Percentiles rank a stretch among this genome's conserved stretches.
phyloP scores from a whole-genome alignment of 64 coral and sea anemone species.

The Pocillopora damicornis region DNA sequence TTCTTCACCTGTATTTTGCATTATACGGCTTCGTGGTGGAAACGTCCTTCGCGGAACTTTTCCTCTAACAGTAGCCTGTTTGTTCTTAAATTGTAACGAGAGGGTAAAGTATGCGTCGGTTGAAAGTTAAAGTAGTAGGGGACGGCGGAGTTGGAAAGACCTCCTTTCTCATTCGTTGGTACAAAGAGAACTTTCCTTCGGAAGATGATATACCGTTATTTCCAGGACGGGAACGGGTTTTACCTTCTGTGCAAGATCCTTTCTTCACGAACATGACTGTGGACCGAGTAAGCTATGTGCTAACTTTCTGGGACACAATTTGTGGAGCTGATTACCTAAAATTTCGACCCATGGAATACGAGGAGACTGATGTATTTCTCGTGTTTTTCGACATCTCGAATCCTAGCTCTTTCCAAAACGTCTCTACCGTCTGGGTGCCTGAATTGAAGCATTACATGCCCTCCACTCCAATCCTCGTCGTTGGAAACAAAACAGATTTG shows the following conservation, averaged over 20 bases:
- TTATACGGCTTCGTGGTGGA: background rate
- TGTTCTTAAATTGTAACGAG: too few species aligned
- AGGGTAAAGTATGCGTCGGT: constrained; percentile 18
- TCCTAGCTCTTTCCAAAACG: constrained; percentile 66
- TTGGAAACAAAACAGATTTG: constrained; percentile 85
- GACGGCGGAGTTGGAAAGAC: constrained; percentile 55
- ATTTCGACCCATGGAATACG: constrained; percentile 67
- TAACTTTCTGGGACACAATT: constrained; percentile 61
- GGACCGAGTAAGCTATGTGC: constrained; percentile 27
- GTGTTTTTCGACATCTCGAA: constrained; percentile 76
- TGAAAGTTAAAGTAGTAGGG: constrained; percentile 67
- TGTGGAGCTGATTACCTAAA: constrained; percentile 39
- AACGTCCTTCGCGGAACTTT: background rate
- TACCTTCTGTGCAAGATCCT: constrained; percentile 24
- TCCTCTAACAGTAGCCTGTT: background rate
- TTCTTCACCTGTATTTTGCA: too few species aligned
- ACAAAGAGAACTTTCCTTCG: constrained; percentile 30
- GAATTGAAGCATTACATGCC: constrained; percentile 72
- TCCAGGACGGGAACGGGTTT: constrained; percentile 1
- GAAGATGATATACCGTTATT: constrained; percentile 33
- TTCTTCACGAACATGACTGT: constrained; percentile 41
- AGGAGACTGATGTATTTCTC: constrained; percentile 78
- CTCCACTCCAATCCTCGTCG: constrained; percentile 58
- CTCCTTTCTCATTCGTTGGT: constrained; percentile 43
- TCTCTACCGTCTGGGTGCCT: constrained; percentile 79